These are phyloP conservation scores for Holotrichia oblita DNA, from an alignment of 1,140 invertebrate genomes.

Conservation along the genomic window DNA sequence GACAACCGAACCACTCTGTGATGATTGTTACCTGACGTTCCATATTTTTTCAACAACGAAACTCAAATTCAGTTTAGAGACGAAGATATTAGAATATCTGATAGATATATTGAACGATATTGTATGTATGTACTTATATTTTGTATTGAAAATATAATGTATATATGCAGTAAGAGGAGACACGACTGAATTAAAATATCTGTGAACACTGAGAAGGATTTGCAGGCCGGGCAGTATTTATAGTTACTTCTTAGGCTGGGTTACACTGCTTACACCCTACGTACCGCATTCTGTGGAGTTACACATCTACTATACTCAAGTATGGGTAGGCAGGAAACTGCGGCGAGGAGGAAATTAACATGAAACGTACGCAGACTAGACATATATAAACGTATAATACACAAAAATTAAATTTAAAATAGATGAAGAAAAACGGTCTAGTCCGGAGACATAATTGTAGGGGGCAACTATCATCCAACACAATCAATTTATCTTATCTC, in stretches of 20 bases:
- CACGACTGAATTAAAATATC: slow-evolving; percentile 40
- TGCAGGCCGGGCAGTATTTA: slow-evolving; percentile 39
- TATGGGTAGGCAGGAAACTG: slow-evolving; percentile 40
- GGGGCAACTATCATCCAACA: too few relatives aligned
- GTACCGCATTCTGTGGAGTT: slow-evolving; percentile 35
- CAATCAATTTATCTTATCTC: too few relatives aligned
- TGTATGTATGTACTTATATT: slow-evolving; percentile 17
- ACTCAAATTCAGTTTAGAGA: slow-evolving; percentile 26
- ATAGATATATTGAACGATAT: slow-evolving; percentile 5
- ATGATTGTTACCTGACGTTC: slow-evolving; percentile 41
- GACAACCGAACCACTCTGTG: slow-evolving; percentile 40
- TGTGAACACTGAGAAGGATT: slow-evolving; percentile 41
- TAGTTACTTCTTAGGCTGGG: slow-evolving; percentile 41
- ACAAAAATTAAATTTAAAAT: slow-evolving; percentile 7
- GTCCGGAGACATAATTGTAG: too few relatives aligned
- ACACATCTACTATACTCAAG: slow-evolving; percentile 34
- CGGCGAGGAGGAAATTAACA: slow-evolving; percentile 39
- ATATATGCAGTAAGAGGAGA: slow-evolving; percentile 32
- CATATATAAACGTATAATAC: neutral
- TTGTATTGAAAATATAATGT: slow-evolving; percentile 18
- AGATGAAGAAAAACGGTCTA: slow-evolving; percentile 5
- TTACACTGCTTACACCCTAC: slow-evolving; percentile 39
- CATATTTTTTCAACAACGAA: slow-evolving; percentile 36
- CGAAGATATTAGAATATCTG: slow-evolving; percentile 31
- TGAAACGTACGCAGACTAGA: slow-evolving; percentile 17